Evolutionary conservation across 2,888 invertebrate species (phyloP), one percentile per base, ranked within the genome.

Genomic region (Callyntrura sp.): DNA sequence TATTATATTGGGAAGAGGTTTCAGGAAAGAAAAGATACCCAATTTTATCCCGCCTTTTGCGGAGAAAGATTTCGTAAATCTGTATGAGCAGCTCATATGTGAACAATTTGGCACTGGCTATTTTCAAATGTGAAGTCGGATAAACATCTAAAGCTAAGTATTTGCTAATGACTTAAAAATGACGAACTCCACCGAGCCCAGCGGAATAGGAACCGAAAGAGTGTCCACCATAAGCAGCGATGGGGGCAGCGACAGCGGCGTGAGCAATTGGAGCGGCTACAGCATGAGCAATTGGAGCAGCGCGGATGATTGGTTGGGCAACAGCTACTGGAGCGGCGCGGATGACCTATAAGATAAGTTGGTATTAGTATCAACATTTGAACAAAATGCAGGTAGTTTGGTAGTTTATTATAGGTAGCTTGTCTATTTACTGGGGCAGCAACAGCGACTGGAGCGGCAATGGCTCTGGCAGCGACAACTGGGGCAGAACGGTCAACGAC

Each of bases 241-340:
- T 11, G 57, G 81, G 57, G 43, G 17, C 35, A 14, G 28, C 81
- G 12, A 28, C 23, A 17, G 60, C 81, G 28, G 48, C 82, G 45
- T 11, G 8, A 48, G 62, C 62, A 8, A 11, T 23, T 12, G 20
- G 25, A 57, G 60, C 85, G 17, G 43, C 25, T 14, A 6, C 23
- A 35, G 35, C 35, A 35, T 35, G 6, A 6, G 35, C 35, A 35
- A 35, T 6, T 35, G 35, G 35, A 35, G 35, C 35, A 14, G 25
- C 28, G 2, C 20, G 55, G n/a, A 28, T 43, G 45, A 62, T 25
- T 23, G 62, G 62, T 17, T 43, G 62, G 9, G 76, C 76, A 17
- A 35, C 28, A 25, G 78, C 78, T 0, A 78, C 55, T 28, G 51
- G 35, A 6, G 35, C 35, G 35, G 68, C 48, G 95, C 55, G 51